phyloP scores from a whole-genome alignment of 1,140 invertebrate genomes.

The Drosophila bifasciata region DNA sequence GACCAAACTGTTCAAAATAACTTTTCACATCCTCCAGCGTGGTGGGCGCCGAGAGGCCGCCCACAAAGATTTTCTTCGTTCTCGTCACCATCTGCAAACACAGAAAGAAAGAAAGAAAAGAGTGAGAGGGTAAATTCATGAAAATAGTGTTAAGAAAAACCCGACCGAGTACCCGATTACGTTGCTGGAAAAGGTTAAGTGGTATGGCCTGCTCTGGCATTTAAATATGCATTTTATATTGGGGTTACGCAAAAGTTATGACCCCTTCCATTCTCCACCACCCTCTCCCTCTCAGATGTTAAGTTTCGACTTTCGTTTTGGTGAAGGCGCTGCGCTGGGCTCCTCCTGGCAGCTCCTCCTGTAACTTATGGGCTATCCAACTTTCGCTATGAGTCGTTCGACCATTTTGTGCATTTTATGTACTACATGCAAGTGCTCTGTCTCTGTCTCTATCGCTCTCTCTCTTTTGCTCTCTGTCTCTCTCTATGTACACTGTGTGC shows the following conservation, averaged over 20 bases:
- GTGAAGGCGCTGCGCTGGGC: slow-evolving; percentile 1
- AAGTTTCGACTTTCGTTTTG: slow-evolving; percentile 5
- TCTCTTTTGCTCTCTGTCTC: slow-evolving; percentile 16
- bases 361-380: slow-evolving; percentile 72
- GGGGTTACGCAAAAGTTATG: slow-evolving; percentile 61
- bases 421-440: slow-evolving; percentile 62
- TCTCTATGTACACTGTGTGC: slow-evolving; percentile 54
- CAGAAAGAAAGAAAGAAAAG: too few relatives aligned
- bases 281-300: too few relatives aligned
- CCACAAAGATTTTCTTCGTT: slow-evolving; percentile 99
- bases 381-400: slow-evolving; percentile 73
- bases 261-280: slow-evolving; percentile 1
- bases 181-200: slow-evolving; percentile 54
- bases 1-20: slow-evolving; percentile 99
- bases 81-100: slow-evolving; percentile 97
- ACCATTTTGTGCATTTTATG: slow-evolving; percentile 79
- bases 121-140: slow-evolving; percentile 2
- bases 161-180: slow-evolving; percentile 10
- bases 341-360: slow-evolving; percentile 22
- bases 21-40: slow-evolving; percentile 99
- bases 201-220: slow-evolving; percentile 51
- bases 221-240: slow-evolving; percentile 76
- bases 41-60: slow-evolving; percentile 98
- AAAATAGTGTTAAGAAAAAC: neutral
- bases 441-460: neutral